phyloP scores from a whole-genome alignment of 2,113 vertebrate genomes.

The Bungarus multicinctus region DNA sequence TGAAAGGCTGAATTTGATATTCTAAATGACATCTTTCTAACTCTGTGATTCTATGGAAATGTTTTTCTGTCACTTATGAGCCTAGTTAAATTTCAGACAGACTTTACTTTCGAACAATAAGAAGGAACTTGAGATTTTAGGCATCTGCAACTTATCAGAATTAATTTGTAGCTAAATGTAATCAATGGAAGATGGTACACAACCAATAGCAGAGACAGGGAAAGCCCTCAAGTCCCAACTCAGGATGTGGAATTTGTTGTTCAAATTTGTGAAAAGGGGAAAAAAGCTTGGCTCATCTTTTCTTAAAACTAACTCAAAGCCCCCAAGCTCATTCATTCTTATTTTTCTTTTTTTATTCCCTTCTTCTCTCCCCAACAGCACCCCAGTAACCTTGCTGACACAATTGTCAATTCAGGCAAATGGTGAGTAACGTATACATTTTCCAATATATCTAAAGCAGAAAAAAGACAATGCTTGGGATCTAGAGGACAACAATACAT shows the following conservation, averaged over 20 bases:
- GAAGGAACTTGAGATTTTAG: neutral
- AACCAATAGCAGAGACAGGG: neutral
- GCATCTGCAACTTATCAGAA: neutral
- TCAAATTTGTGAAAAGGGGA: neutral
- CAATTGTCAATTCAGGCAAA: neutral
- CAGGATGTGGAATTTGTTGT: neutral
- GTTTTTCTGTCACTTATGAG: neutral
- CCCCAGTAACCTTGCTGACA: neutral
- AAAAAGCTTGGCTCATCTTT: neutral
- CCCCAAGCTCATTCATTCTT: neutral
- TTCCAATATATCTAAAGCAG: neutral
- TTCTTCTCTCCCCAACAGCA: neutral
- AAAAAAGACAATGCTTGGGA: neutral
- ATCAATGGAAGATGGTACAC: neutral
- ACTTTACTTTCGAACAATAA: neutral
- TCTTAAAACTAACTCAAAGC: neutral
- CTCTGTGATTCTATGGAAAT: neutral
- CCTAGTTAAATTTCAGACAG: neutral
- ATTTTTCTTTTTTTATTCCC: neutral
- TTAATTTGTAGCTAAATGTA: neutral
- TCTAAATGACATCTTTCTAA: neutral
- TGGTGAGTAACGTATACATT: conserved; percentile 15
- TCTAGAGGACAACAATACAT: neutral
- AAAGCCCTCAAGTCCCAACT: neutral
- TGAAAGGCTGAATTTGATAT: neutral